A percentile compares a stretch with the other conserved stretches of the same genome.
Conservation (phyloP, 2,113 vertebrate species). For the Mungos mungo region DNA sequence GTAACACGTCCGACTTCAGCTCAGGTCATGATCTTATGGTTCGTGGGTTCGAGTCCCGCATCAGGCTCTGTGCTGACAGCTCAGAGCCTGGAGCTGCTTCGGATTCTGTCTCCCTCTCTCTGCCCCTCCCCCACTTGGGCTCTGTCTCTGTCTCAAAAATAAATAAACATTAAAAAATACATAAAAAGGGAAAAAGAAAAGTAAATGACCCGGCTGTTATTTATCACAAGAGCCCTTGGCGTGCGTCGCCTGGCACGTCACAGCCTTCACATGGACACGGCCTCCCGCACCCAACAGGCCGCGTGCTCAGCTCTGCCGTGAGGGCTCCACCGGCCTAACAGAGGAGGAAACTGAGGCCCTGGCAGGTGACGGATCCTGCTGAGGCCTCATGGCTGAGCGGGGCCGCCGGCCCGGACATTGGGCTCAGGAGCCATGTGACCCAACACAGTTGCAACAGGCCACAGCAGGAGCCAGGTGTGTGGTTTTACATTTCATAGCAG, state of each 20-base stretch:
- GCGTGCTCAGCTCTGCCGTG: accelerated
- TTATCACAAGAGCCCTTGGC: background rate
- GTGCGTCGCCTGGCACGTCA: accelerated
- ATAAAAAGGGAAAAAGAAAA: too few species aligned
- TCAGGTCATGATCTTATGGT: too few species aligned
- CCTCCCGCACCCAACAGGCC: background rate
- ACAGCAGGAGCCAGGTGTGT: accelerated
- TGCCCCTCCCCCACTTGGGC: too few species aligned
- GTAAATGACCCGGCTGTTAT: too few species aligned
- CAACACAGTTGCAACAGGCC: accelerated
- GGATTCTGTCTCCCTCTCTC: too few species aligned
- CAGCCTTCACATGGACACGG: accelerated
- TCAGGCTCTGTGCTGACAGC: too few species aligned
- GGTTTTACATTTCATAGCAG: background rate
- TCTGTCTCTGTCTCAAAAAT: too few species aligned
- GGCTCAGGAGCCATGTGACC: background rate
- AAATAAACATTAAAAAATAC: too few species aligned
- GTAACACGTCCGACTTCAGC: too few species aligned
- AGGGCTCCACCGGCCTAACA: background rate
- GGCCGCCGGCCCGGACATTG: background rate
- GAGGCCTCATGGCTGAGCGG: background rate
- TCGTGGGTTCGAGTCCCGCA: too few species aligned
- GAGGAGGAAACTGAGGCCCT: background rate
- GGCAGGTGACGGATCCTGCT: background rate
- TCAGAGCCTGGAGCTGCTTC: too few species aligned